Evolutionary conservation across 2,888 invertebrate species (phyloP).

Genomic region (Torymus aiolomorphi): DNA sequence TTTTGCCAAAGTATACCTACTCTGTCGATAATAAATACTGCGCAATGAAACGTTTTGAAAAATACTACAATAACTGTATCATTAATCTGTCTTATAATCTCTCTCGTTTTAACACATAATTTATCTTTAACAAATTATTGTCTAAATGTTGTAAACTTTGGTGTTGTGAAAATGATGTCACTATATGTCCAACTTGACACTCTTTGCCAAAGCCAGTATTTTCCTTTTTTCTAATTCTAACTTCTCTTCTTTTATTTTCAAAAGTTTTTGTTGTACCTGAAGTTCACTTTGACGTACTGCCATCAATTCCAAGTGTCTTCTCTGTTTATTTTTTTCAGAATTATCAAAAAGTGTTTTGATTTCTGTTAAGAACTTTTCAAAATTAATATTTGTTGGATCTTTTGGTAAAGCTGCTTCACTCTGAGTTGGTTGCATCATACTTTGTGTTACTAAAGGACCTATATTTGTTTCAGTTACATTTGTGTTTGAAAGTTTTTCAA

Average conservation of each 20-base stretch:
- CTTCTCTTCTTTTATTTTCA: constrained; percentile 67
- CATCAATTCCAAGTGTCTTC: constrained; percentile 67
- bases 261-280: constrained; percentile 64
- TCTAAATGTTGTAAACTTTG: constrained; percentile 38
- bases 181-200: constrained; percentile 18
- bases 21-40: not conserved
- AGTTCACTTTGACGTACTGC: constrained; percentile 62
- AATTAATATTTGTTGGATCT: not conserved
- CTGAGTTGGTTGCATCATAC: not conserved
- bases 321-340: constrained; percentile 64
- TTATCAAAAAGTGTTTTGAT: constrained; percentile 62
- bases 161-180: not conserved
- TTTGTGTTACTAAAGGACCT: constrained; percentile 9
- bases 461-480: constrained; percentile 3
- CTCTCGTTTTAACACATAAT: constrained; percentile 20
- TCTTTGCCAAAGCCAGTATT: constrained; percentile 62
- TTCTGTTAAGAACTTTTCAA: constrained; percentile 58
- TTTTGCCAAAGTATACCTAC: not conserved
- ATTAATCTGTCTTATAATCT: constrained; percentile 31
- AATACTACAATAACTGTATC: constrained; percentile 16
- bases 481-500: not conserved
- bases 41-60: not conserved
- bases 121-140: not conserved
- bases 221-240: constrained; percentile 63
- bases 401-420: constrained; percentile 3